A percentile compares a stretch with the other conserved stretches of the same genome.
phyloP scores from a whole-genome alignment of 2,888 invertebrate genomes.

The Lypha dubia region DNA sequence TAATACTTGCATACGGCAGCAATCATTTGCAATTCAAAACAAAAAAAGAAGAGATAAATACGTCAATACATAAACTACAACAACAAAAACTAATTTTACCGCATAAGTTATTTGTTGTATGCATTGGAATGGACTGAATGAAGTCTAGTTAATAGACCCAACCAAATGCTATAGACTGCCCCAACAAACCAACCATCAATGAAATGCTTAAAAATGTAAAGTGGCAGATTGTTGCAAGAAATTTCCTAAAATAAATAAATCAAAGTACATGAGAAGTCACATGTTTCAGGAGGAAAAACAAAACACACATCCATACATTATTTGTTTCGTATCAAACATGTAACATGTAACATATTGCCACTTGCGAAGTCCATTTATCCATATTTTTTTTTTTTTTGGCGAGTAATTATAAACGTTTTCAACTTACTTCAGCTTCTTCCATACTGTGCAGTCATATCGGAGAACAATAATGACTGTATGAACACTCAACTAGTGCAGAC shows the following conservation, averaged over 20 bases:
- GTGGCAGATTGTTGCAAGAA: slow-evolving; percentile 33
- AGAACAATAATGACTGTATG: slow-evolving; percentile 3
- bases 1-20: background rate
- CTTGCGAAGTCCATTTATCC: slow-evolving; percentile 58
- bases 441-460: slow-evolving; percentile 5
- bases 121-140: slow-evolving; percentile 24
- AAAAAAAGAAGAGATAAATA: background rate
- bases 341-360: slow-evolving; percentile 64
- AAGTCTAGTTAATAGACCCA: slow-evolving; percentile 7
- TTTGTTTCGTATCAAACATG: background rate
- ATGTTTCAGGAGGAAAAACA: slow-evolving; percentile 13
- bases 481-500: background rate
- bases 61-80: slow-evolving; percentile 30
- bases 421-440: slow-evolving; percentile 26
- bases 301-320: background rate
- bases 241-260: background rate
- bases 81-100: slow-evolving; percentile 43
- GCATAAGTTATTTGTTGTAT: slow-evolving; percentile 31
- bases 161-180: slow-evolving; percentile 16
- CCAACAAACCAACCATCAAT: slow-evolving; percentile 52
- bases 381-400: slow-evolving; percentile 29
- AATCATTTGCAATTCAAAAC: slow-evolving; percentile 8
- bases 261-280: slow-evolving; percentile 29
- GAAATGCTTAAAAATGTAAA: slow-evolving; percentile 63
- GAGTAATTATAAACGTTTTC: slow-evolving; percentile 60